A percentile compares a stretch with the other conserved stretches of the same genome.
Conservation (phyloP, 2,113 vertebrate genomes). For the Mus musculus region GRCm39 chr6:118747501-118748000, state of each 20-base stretch:
- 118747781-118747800: not conserved
- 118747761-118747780: not conserved
- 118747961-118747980: constrained; percentile 68
- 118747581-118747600: not conserved
- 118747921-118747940: not conserved
- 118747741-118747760: constrained; percentile 9
- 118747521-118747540: not conserved
- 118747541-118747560: not conserved
- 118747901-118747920: not conserved
- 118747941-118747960: constrained; percentile 38
- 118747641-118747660: not conserved
- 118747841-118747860: not conserved
- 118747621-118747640: not conserved
- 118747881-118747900: not conserved
- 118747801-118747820: not conserved
- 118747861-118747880: constrained; percentile 20
- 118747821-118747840: not conserved
- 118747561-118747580: not conserved
- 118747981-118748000: constrained; percentile 65
- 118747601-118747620: not conserved
- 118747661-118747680: not conserved
- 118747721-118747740: not conserved
- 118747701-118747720: not conserved
- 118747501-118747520: not conserved
- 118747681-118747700: not conserved